Conservation (phyloP, 2,888 invertebrate genomes). For the Nycteola revayana region DNA sequence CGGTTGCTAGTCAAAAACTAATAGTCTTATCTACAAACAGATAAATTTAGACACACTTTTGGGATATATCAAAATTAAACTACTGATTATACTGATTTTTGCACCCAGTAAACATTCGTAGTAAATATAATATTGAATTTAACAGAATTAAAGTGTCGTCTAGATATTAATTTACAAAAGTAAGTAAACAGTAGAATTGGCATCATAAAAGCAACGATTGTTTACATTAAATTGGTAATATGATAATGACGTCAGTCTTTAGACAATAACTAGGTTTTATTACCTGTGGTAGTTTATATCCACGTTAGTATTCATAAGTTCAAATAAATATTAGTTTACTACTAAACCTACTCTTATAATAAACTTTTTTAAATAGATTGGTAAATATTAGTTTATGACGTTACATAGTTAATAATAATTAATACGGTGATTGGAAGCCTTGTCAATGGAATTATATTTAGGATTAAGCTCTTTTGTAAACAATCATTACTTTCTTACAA, state of each 20-base stretch:
- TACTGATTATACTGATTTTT: constrained; percentile 7
- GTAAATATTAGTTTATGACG: too few relatives aligned
- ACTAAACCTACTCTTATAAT: too few relatives aligned
- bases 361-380: too few relatives aligned
- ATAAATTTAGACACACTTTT: constrained; percentile 29
- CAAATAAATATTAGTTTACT: too few relatives aligned
- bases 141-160: constrained; percentile 13
- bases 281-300: too few relatives aligned
- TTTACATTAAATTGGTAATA: constrained; percentile 10
- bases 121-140: constrained; percentile 19
- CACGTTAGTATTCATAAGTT: too few relatives aligned
- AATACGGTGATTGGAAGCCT: constrained; percentile 23
- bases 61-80: too few relatives aligned
- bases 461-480: constrained; percentile 11
- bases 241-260: constrained; percentile 29
- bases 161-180: constrained; percentile 20
- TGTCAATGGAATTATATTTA: constrained; percentile 16
- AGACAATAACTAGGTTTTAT: constrained; percentile 8
- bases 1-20: too few relatives aligned
- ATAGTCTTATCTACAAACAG: constrained; percentile 17
- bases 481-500: constrained; percentile 16
- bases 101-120: constrained; percentile 27
- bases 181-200: constrained; percentile 22
- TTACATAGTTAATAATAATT: too few relatives aligned
- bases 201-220: constrained; percentile 20